Evolutionary conservation across 2,113 vertebrate species (phyloP), one percentile per base, ranked within the genome.

Genomic region (Apeltes quadracus): DNA sequence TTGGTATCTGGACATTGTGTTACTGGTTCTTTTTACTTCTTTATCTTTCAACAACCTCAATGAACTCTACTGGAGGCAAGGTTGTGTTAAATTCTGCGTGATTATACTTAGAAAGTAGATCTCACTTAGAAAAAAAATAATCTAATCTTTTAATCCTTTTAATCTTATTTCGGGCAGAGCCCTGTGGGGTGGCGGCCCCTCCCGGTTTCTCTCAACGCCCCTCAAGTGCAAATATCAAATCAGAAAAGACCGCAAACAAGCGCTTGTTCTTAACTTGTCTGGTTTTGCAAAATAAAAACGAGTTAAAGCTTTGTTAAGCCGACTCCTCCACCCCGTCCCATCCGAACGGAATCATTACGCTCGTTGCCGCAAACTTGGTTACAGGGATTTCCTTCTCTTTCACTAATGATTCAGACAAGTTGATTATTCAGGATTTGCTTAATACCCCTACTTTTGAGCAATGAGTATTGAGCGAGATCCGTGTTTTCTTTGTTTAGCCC

Each of bases 121-220:
- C 38, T 63, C 46, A 55, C 5, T 61, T 61, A 36, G 72, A 13
- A 2, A 59, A 58, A 36, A 58, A 61, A 61, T 14, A 20, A 18
- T 57, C 43, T 69, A 43, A 78, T 54, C 57, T 56, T 76, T 54
- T 69, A 48, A 48, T 80, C 27, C 57, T 55, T 29, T 54, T 51
- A 22, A 66, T 72, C 29, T 41, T 43, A 22, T 55, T 15, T 64
- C 1, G 0, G 29, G 13, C 22, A 59, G 43, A 72, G 34, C 6
- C 14, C 43, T 41, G 7, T 0, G 2, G 13, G 7, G 6, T 9
- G 56, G 61, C 25, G 2, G n/a, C 39, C 23, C 0, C 7, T 22
- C 27, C 22, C 20, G 39, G 22, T 29, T 73, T 8, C 43, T n/a
- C 25, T 58, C 34, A 13, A 6, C 25, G 14, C 25, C 15, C 29